Evolutionary conservation across 2,888 invertebrate species (phyloP), one percentile per base, ranked within the genome.

Genomic region (Hedychridium roseum): DNA sequence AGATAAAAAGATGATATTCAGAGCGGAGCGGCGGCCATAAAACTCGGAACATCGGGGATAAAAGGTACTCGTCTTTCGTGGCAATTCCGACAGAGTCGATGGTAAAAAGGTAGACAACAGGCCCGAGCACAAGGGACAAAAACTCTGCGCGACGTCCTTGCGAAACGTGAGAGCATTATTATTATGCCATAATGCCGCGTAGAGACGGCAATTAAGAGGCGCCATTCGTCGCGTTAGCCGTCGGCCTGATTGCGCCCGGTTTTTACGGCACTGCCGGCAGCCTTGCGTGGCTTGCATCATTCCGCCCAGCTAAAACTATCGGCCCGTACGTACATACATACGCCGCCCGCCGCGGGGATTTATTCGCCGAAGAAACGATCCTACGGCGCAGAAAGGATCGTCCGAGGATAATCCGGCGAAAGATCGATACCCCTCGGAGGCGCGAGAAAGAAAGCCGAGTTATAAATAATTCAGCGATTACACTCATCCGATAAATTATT

Each of bases 151-250:
- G n/a, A n/a, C n/a, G n/a, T n/a, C n/a, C n/a, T 64, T 64, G 51
- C 53, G 64, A 64, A 64, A 64, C 64, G 53, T 40, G 57, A 62
- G 68, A 68, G 70, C 68, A 72, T 72, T 69, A 73, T 70, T 65
- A 64, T 68, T 54, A 57, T 53, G 65, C 64, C 60, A 72, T 69
- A 71, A 68, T 57, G 59, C 55, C 61, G 58, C 63, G 59, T 63
- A 64, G 67, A 61, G 50, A 64, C 45, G 64, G 51, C 72, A 72
- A 71, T 74, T 74, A 73, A 60, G 58, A 71, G 74, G 74, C 74
- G 73, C 73, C 72, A 73, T 71, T 61, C 65, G 60, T 54, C 59
- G 66, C 67, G 31, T n/a, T n/a, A n/a, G n/a, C n/a, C n/a, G n/a
- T n/a, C n/a, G n/a, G n/a, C n/a, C n/a, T 12, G 66, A 72, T 72